Percentiles rank a stretch among this genome's conserved stretches.
Conservation (phyloP, 1,140 invertebrate genomes). For the Bombus superbus region DNA sequence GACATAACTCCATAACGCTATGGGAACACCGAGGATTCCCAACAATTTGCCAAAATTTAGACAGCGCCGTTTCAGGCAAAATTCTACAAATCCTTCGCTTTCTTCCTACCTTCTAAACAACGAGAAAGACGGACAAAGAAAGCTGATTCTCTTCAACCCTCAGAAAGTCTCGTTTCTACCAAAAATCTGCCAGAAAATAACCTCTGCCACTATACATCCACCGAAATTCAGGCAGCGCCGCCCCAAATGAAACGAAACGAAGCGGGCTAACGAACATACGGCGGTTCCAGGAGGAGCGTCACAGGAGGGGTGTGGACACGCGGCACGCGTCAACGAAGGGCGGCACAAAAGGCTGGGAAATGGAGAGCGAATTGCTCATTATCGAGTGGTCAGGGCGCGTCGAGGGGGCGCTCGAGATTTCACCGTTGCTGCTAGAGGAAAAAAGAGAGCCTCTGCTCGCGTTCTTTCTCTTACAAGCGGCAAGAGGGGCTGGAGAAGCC, state of each 20-base stretch:
- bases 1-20: no score
- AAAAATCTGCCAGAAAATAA: background rate
- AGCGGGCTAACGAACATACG: constrained; percentile 64
- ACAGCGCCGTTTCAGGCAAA: no score
- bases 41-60: no score
- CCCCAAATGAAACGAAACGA: constrained; percentile 35
- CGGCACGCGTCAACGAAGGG: constrained; percentile 71
- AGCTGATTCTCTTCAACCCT: no score
- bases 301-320: constrained; percentile 19
- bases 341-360: constrained; percentile 76
- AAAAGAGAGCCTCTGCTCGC: background rate
- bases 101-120: no score
- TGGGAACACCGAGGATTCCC: no score
- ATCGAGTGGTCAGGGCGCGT: constrained; percentile 69
- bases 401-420: constrained; percentile 60
- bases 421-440: constrained; percentile 39
- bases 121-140: no score
- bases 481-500: background rate
- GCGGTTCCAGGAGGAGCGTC: constrained; percentile 38
- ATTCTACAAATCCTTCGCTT: no score
- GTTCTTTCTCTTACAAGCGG: background rate
- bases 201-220: background rate
- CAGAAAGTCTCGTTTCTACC: no score
- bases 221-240: constrained; percentile 29
- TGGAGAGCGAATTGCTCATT: constrained; percentile 78